These are phyloP conservation scores for Buceros bicornis DNA, from an alignment of 2,797 vertebrate species.

Conservation along the genomic window DNA sequence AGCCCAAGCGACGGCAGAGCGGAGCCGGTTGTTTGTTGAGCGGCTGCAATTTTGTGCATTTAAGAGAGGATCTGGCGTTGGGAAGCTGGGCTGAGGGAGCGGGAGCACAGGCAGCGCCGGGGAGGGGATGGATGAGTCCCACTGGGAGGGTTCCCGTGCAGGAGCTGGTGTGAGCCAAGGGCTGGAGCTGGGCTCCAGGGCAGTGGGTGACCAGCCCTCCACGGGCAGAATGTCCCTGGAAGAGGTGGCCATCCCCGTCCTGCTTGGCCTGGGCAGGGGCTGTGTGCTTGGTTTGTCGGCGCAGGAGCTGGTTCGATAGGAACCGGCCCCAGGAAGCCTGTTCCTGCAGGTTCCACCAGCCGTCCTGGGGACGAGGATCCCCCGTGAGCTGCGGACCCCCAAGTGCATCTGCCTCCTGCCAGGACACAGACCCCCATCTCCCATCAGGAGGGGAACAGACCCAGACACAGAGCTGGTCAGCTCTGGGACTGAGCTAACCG, in stretches of 20 bases:
- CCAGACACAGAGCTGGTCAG: rapidly evolving
- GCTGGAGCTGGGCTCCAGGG: not conserved
- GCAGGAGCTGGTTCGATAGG: not conserved
- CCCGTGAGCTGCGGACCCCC: rapidly evolving
- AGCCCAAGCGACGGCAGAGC: not conserved
- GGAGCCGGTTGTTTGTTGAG: not conserved
- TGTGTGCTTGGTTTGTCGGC: rapidly evolving
- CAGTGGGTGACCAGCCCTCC: not conserved
- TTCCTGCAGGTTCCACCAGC: not conserved
- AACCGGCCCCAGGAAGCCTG: not conserved
- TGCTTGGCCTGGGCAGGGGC: not conserved
- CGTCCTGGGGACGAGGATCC: not conserved
- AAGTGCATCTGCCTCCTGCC: not conserved
- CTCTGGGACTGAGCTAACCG: rapidly evolving
- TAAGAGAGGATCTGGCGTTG: not conserved
- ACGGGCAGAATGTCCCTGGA: not conserved
- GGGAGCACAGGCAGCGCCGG: rapidly evolving
- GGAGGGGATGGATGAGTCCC: not conserved
- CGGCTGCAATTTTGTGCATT: not conserved
- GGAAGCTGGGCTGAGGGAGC: rapidly evolving
- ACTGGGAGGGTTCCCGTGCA: not conserved
- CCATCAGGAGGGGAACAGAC: rapidly evolving
- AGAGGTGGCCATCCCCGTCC: rapidly evolving
- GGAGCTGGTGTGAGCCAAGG: rapidly evolving
- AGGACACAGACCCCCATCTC: rapidly evolving